Conservation (phyloP, 2,888 invertebrate genomes). For the Homarus gammarus region DNA sequence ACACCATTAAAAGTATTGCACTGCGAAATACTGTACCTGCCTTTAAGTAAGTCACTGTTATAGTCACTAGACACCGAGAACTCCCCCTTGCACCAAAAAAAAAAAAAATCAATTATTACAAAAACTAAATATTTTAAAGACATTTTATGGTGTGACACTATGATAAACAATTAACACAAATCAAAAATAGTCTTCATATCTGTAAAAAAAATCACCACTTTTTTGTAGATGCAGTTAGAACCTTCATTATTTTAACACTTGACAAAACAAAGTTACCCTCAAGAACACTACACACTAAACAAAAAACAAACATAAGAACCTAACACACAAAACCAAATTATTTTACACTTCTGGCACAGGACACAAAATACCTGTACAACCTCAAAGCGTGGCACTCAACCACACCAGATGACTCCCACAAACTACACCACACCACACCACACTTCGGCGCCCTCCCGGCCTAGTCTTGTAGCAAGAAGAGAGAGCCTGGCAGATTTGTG, state of each 20-base stretch:
- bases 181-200: background rate
- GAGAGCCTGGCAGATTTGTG: slow-evolving; percentile 21
- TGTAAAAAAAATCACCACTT: background rate
- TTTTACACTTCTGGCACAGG: too few relatives aligned
- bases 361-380: too few relatives aligned
- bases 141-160: too few relatives aligned
- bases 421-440: background rate
- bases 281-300: background rate
- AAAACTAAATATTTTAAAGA: background rate
- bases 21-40: background rate
- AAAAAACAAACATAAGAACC: too few relatives aligned
- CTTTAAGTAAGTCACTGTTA: slow-evolving; percentile 18
- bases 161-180: background rate
- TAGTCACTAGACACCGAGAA: background rate
- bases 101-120: slow-evolving; percentile 1
- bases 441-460: slow-evolving; percentile 41
- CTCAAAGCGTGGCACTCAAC: too few relatives aligned
- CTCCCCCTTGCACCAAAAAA: slow-evolving; percentile 7
- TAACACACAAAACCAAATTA: too few relatives aligned
- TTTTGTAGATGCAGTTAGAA: background rate
- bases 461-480: slow-evolving; percentile 41
- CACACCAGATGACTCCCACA: too few relatives aligned
- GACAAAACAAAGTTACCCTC: background rate
- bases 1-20: background rate
- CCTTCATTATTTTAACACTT: too few relatives aligned